These are phyloP conservation scores for Boulengeromyrus knoepffleri DNA, from an alignment of 2,113 vertebrate species.

Conservation along the genomic window DNA sequence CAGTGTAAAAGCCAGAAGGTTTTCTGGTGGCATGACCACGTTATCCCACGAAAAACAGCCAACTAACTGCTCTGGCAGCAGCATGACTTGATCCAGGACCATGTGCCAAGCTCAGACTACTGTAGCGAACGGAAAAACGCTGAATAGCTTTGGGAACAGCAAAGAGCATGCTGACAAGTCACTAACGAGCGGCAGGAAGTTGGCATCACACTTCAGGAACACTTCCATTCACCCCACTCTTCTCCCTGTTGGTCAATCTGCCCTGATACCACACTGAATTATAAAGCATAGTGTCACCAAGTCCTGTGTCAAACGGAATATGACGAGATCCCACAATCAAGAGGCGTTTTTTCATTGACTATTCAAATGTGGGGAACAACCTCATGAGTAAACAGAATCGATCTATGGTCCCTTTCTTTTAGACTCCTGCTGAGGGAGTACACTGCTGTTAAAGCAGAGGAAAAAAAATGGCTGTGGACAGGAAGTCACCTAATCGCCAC, in stretches of 20 bases:
- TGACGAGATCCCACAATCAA: background rate
- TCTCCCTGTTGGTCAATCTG: constrained; percentile 14
- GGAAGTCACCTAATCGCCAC: background rate
- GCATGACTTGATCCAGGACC: background rate
- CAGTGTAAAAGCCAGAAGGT: background rate
- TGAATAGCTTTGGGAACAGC: background rate
- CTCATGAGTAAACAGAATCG: background rate
- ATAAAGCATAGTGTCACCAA: constrained; percentile 18
- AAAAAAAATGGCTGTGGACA: background rate
- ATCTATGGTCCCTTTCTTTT: background rate
- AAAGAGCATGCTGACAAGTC: background rate
- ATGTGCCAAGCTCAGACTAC: background rate
- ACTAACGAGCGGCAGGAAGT: constrained; percentile 26
- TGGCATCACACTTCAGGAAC: background rate
- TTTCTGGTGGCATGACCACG: background rate
- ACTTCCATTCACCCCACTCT: constrained; percentile 18
- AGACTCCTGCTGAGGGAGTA: background rate
- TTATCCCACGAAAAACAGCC: background rate
- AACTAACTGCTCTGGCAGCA: background rate
- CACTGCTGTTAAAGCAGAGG: background rate
- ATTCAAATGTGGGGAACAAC: background rate
- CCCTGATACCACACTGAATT: constrained; percentile 19
- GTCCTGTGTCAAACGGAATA: background rate
- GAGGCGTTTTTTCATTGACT: background rate
- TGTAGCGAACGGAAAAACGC: background rate